phyloP scores from a whole-genome alignment of 2,113 vertebrate species.

The Boulengerochromis microlepis region DNA sequence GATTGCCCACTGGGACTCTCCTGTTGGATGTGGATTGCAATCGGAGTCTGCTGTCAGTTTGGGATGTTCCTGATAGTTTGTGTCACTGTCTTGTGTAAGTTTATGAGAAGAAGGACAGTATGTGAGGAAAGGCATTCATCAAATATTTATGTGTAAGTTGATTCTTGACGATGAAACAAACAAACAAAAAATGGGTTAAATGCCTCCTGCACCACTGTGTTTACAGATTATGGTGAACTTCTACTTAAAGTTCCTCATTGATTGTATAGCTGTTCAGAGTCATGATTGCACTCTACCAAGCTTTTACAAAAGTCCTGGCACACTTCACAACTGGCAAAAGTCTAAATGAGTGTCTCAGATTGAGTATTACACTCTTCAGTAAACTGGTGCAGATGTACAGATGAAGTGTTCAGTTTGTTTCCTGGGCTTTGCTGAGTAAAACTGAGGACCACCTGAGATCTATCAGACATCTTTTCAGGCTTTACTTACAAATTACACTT shows the following conservation, averaged over 20 bases:
- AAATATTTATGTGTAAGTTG: not conserved
- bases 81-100: not conserved
- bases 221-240: not conserved
- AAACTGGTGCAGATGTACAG: slow-evolving; percentile 19
- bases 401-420: not conserved
- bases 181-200: not conserved
- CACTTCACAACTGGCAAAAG: slow-evolving; percentile 45
- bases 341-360: slow-evolving; percentile 56
- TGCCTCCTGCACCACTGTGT: not conserved
- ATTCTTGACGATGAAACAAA: not conserved
- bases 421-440: not conserved
- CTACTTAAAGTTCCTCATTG: not conserved
- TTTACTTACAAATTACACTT: not conserved
- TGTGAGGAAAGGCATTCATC: not conserved
- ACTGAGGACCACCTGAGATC: not conserved
- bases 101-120: slow-evolving; percentile 50
- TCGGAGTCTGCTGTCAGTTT: slow-evolving; percentile 12
- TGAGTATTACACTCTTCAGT: not conserved
- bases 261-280: not conserved
- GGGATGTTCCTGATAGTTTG: slow-evolving; percentile 31
- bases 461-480: not conserved
- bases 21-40: slow-evolving; percentile 57
- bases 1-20: not conserved
- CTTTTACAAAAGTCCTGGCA: slow-evolving; percentile 40
- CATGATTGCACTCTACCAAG: not conserved